Evolutionary conservation across 2,888 invertebrate species (phyloP).

Genomic region (Amiota communis): DNA sequence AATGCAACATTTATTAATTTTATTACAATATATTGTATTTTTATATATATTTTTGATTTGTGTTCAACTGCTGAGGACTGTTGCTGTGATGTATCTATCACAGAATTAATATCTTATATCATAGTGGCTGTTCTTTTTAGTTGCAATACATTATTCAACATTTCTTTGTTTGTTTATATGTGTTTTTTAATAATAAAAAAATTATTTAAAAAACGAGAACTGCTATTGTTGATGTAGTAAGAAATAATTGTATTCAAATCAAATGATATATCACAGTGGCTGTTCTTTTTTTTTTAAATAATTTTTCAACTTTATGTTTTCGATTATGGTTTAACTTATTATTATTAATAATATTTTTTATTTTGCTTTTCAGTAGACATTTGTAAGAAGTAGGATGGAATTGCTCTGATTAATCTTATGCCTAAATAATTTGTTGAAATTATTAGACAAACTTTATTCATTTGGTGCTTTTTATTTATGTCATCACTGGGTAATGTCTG

Average conservation of each 20-base stretch:
- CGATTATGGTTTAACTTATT: background rate
- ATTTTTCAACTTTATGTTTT: conserved; percentile 50
- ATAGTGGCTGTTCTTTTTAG: conserved; percentile 72
- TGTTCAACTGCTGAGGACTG: conserved; percentile 62
- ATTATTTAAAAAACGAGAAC: conserved; percentile 59
- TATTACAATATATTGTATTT: conserved; percentile 1
- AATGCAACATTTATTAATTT: conserved; percentile 40
- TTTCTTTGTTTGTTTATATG: background rate
- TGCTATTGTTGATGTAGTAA: conserved; percentile 60
- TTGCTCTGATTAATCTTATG: too few relatives aligned
- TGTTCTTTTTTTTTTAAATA: conserved; percentile 71
- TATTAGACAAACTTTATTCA: too few relatives aligned
- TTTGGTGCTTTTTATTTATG: too few relatives aligned
- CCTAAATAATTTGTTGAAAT: too few relatives aligned
- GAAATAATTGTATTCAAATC: conserved; percentile 20
- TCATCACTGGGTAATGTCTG: too few relatives aligned
- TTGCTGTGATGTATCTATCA: conserved; percentile 63
- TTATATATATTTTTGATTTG: conserved; percentile 12
- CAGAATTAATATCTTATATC: conserved; percentile 52
- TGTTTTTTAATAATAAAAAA: conserved; percentile 9
- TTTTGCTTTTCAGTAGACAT: too few relatives aligned
- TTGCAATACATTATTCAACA: conserved; percentile 47
- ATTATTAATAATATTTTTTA: conserved; percentile 38
- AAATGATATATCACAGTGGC: conserved; percentile 71
- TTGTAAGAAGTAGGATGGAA: too few relatives aligned